A percentile compares a stretch with the other conserved stretches of the same genome.
These are phyloP conservation scores for Raja brachyura DNA, from an alignment of 2,113 vertebrate species.

Conservation along the genomic window DNA sequence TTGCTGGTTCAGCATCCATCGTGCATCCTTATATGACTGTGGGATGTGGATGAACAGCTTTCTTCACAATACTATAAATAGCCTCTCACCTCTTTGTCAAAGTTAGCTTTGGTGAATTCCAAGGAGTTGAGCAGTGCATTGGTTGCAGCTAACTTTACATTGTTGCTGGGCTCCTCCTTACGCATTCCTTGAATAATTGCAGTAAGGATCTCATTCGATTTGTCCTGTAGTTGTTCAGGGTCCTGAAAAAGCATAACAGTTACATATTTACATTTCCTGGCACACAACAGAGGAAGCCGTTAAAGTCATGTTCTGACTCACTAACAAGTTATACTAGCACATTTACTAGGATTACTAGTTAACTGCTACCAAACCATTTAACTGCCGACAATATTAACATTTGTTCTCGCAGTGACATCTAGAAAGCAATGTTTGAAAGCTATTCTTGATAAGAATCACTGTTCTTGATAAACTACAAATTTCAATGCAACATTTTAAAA, in stretches of 20 bases:
- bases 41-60: background rate
- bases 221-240: conserved; percentile 95
- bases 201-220: conserved; percentile 94
- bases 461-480: background rate
- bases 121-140: conserved; percentile 96
- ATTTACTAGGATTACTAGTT: too few relatives aligned
- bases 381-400: too few relatives aligned
- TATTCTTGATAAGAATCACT: background rate
- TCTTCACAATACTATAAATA: background rate
- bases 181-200: conserved; percentile 99
- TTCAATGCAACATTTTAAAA: background rate
- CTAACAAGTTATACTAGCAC: too few relatives aligned
- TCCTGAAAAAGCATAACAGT: conserved; percentile 60
- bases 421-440: background rate
- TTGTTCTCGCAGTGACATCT: background rate
- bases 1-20: background rate
- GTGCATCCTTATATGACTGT: background rate
- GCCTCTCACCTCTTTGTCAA: conserved; percentile 85
- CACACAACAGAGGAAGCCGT: background rate
- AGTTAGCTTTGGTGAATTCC: conserved; percentile 98
- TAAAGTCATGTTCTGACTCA: too few relatives aligned
- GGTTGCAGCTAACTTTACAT: conserved; percentile 92
- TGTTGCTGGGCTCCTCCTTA: conserved; percentile 98
- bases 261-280: background rate
- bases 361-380: too few relatives aligned